Conservation (phyloP, 1,140 invertebrate genomes). For the Anthonomus grandis region DNA sequence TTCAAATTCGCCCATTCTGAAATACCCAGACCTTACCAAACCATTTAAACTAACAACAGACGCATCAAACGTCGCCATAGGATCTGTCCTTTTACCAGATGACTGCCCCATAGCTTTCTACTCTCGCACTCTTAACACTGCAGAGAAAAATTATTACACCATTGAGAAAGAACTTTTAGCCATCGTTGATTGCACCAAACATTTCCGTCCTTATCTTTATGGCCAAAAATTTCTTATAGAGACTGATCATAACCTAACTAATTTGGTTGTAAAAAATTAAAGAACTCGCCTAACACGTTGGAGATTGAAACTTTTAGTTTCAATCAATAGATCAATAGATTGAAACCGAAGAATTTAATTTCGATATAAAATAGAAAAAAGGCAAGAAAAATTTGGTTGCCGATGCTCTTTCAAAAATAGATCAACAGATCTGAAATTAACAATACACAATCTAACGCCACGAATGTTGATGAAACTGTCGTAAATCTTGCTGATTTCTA, state of each 20-base stretch:
- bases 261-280: conserved; percentile 28
- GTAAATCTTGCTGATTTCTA: conserved; percentile 2
- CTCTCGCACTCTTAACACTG: conserved; percentile 24
- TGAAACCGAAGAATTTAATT: too few species aligned
- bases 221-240: too few species aligned
- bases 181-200: background rate
- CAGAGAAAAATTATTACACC: too few species aligned
- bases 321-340: too few species aligned
- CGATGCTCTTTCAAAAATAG: conserved; percentile 39
- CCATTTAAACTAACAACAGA: conserved; percentile 35
- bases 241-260: background rate
- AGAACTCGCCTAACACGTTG: conserved; percentile 45
- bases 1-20: background rate
- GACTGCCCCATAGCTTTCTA: conserved; percentile 31
- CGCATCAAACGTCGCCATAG: conserved; percentile 20
- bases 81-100: conserved; percentile 18
- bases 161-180: background rate
- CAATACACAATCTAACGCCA: conserved; percentile 17
- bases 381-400: conserved; percentile 39
- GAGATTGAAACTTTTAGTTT: conserved; percentile 37
- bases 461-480: background rate
- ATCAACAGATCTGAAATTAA: conserved; percentile 6
- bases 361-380: conserved; percentile 39
- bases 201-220: too few species aligned
- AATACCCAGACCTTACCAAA: conserved; percentile 28